Percentiles rank a stretch among this genome's conserved stretches.
Evolutionary conservation across 2,888 invertebrate genomes (phyloP).

Genomic region (Callosobruchus maculatus): DNA sequence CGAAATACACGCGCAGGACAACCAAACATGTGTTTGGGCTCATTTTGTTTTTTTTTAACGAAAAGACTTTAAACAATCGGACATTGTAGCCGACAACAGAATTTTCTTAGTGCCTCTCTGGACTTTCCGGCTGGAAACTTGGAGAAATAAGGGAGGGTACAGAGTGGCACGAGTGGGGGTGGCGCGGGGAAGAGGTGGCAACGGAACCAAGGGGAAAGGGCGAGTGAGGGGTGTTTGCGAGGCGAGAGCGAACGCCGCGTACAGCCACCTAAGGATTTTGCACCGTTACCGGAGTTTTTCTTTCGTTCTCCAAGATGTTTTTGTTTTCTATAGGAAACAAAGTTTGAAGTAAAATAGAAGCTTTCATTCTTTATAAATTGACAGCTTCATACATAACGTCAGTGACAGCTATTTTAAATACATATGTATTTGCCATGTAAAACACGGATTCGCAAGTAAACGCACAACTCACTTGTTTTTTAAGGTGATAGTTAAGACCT

Average conservation of each 20-base stretch:
- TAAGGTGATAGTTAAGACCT: too few species aligned
- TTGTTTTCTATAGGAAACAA: not conserved
- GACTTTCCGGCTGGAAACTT: slow-evolving; percentile 29
- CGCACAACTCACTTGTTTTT: too few species aligned
- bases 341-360: too few species aligned
- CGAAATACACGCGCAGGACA: too few species aligned
- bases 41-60: too few species aligned
- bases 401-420: too few species aligned
- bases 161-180: not conserved
- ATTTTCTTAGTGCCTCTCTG: slow-evolving; percentile 4
- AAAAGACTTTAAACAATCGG: not conserved
- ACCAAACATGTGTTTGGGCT: too few species aligned
- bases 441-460: too few species aligned
- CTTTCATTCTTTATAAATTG: too few species aligned
- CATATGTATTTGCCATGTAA: too few species aligned
- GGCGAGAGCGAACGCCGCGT: not conserved
- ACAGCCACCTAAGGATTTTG: not conserved
- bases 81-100: not conserved
- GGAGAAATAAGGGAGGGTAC: slow-evolving; percentile 11
- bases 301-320: not conserved
- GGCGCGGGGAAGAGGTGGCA: not conserved
- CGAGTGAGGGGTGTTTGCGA: not conserved
- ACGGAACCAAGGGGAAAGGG: not conserved
- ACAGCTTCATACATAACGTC: too few species aligned
- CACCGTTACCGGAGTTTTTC: not conserved